Percentiles rank a stretch among this genome's conserved stretches.
These are phyloP conservation scores for Operophtera brumata DNA, from an alignment of 2,888 invertebrate species.

Conservation along the genomic window DNA sequence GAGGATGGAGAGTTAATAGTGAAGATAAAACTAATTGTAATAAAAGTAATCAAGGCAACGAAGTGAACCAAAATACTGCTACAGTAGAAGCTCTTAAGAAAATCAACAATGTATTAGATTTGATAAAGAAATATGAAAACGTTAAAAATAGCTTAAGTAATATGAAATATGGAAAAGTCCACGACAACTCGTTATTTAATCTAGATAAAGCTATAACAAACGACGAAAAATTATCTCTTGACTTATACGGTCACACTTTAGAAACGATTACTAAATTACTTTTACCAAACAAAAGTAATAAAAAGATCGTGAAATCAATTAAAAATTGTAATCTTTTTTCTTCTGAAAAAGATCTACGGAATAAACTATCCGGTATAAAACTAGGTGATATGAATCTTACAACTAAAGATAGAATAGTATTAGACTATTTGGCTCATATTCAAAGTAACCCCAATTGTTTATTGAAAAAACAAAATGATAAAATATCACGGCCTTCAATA, in stretches of 20 bases:
- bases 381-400: slow-evolving; percentile 50
- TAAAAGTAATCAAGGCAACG: neutral
- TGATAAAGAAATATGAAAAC: slow-evolving; percentile 60
- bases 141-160: slow-evolving; percentile 47
- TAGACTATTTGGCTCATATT: slow-evolving; percentile 62
- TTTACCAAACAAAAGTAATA: slow-evolving; percentile 50
- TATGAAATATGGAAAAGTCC: slow-evolving; percentile 35
- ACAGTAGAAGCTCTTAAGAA: slow-evolving; percentile 49
- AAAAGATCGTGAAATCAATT: slow-evolving; percentile 45
- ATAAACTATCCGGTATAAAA: slow-evolving; percentile 46
- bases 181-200: slow-evolving; percentile 4
- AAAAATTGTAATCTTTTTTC: slow-evolving; percentile 43
- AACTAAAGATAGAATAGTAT: slow-evolving; percentile 62
- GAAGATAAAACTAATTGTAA: slow-evolving; percentile 8
- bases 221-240: slow-evolving; percentile 46
- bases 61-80: slow-evolving; percentile 16
- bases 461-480: slow-evolving; percentile 37
- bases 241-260: slow-evolving; percentile 58
- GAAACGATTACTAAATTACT: slow-evolving; percentile 63
- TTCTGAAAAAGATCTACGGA: slow-evolving; percentile 38
- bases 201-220: slow-evolving; percentile 29
- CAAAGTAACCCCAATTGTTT: slow-evolving; percentile 56
- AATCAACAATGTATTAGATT: slow-evolving; percentile 55
- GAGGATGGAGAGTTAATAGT: too few species aligned
- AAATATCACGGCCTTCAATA: slow-evolving; percentile 36